These are phyloP conservation scores for Apantesis nais DNA, from an alignment of 2,888 invertebrate species.

Conservation along the genomic window DNA sequence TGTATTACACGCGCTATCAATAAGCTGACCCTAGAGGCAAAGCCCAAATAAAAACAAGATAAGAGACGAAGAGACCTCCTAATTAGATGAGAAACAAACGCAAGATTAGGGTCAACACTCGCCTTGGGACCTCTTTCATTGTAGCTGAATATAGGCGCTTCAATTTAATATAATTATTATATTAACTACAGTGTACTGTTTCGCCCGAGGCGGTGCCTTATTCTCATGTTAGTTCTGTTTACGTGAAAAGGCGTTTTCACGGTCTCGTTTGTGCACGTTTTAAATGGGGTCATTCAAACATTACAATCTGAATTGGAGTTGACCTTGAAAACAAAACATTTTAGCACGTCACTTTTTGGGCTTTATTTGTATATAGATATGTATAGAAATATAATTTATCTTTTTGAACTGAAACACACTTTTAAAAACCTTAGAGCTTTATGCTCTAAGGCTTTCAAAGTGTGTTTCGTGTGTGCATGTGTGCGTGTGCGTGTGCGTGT, in stretches of 20 bases:
- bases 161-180: constrained; percentile 60
- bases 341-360: background rate
- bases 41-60: constrained; percentile 65
- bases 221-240: constrained; percentile 40
- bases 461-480: no score
- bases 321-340: background rate
- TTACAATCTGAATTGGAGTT: background rate
- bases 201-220: constrained; percentile 29
- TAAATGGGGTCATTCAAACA: constrained; percentile 9
- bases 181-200: constrained; percentile 39
- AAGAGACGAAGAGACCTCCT: constrained; percentile 64
- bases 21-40: constrained; percentile 53
- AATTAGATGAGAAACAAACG: constrained; percentile 77
- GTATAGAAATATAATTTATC: no score
- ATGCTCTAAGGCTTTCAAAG: no score
- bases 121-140: constrained; percentile 56
- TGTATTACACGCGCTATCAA: constrained; percentile 42
- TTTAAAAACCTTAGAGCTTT: no score
- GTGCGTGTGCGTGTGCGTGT: no score
- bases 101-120: constrained; percentile 67
- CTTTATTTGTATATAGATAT: background rate
- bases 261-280: constrained; percentile 16
- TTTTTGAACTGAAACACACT: no score
- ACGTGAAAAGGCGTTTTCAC: constrained; percentile 32
- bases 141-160: constrained; percentile 58